Percentiles rank a stretch among this genome's conserved stretches.
Conservation (phyloP, 2,797 vertebrate species). For the Poeciliopsis gracilis region DNA sequence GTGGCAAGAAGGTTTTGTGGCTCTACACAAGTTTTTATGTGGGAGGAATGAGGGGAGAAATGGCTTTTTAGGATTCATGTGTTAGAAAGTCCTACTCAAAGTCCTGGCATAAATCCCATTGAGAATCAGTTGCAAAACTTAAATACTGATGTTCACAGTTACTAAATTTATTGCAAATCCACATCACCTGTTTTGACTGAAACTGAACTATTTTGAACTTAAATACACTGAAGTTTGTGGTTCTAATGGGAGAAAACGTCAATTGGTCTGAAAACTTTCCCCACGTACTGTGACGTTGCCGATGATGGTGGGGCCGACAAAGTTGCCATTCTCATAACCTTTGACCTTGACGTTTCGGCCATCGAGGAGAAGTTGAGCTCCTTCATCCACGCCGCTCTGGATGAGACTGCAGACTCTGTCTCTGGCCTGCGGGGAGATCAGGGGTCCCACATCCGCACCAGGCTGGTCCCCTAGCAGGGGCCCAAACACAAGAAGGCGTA, state of each 20-base stretch:
- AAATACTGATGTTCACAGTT: background rate
- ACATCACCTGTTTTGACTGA: background rate
- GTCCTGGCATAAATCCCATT: background rate
- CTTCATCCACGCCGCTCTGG: constrained; percentile 90
- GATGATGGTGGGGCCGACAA: constrained; percentile 94
- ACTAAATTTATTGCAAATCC: background rate
- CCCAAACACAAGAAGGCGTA: constrained; percentile 66
- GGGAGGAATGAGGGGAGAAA: background rate
- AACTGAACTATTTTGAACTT: background rate
- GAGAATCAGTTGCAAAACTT: background rate
- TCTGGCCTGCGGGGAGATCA: constrained; percentile 92
- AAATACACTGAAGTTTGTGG: background rate
- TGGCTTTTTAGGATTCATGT: background rate
- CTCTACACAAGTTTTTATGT: background rate
- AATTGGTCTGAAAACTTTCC: background rate
- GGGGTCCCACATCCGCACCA: constrained; percentile 93
- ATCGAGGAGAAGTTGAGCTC: constrained; percentile 90
- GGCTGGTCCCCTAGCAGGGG: constrained; percentile 89
- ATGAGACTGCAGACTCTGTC: constrained; percentile 89
- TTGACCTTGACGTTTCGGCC: constrained; percentile 91
- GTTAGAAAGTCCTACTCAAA: background rate
- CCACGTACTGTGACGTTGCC: constrained; percentile 85
- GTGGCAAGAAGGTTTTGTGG: background rate
- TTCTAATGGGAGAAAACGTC: background rate
- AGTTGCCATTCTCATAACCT: constrained; percentile 95